These are phyloP conservation scores for Hedya salicella DNA, from an alignment of 2,888 invertebrate genomes.

Conservation along the genomic window DNA sequence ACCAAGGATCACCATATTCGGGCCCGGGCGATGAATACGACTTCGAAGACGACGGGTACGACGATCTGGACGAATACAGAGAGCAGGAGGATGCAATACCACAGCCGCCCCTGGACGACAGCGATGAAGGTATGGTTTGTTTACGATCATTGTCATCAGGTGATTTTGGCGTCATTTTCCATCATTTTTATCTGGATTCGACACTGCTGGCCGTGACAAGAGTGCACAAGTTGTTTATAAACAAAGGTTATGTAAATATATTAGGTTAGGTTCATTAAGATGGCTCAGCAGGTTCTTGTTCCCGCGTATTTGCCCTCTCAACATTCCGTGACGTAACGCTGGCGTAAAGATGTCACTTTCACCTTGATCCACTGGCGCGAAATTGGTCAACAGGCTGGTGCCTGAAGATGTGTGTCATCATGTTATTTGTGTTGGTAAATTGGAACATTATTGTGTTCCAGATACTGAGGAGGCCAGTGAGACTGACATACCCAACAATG, in stretches of 20 bases:
- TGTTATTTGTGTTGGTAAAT: constrained; percentile 30
- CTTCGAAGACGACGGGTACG: constrained; percentile 89
- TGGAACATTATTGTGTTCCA: constrained; percentile 50
- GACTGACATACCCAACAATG: constrained; percentile 93
- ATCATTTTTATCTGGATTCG: constrained; percentile 52
- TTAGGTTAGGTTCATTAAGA: constrained; percentile 58
- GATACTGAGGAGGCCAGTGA: constrained; percentile 99
- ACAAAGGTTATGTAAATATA: constrained; percentile 66
- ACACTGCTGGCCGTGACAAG: constrained; percentile 49
- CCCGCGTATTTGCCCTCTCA: constrained; percentile 71
- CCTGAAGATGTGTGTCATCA: constrained; percentile 13
- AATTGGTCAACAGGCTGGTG: constrained; percentile 21
- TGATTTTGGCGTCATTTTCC: constrained; percentile 66
- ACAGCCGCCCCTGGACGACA: constrained; percentile 85
- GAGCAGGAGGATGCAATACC: constrained; percentile 85
- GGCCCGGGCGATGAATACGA: constrained; percentile 89
- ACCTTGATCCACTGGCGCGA: constrained; percentile 49
- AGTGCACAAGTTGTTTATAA: constrained; percentile 55
- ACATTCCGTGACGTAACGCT: constrained; percentile 73
- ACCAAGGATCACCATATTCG: constrained; percentile 88
- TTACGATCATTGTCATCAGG: constrained; percentile 65
- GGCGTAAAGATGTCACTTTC: constrained; percentile 67
- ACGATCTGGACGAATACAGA: constrained; percentile 88
- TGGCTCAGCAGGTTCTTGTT: constrained; percentile 54
- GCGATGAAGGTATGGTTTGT: constrained; percentile 84